Evolutionary conservation across 2,888 invertebrate species (phyloP).

Genomic region (Hetaerina titia): DNA sequence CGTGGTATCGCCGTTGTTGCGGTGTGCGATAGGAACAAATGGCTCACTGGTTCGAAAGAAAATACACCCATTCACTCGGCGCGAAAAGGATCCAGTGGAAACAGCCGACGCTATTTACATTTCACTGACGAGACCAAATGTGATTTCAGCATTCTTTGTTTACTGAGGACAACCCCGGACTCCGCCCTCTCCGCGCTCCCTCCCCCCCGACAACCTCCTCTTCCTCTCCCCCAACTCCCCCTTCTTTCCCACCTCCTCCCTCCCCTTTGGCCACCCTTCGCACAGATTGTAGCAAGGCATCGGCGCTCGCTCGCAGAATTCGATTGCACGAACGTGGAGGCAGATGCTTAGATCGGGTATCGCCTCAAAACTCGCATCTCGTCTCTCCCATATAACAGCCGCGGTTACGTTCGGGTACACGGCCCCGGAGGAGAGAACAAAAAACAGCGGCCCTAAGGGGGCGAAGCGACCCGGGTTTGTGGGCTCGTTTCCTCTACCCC

Average conservation of each 20-base stretch:
- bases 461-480: neutral
- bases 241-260: too few species aligned
- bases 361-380: neutral
- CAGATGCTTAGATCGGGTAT: neutral
- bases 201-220: too few species aligned
- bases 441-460: neutral
- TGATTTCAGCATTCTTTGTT: neutral
- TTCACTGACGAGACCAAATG: slow-evolving; percentile 17
- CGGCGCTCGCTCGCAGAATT: neutral
- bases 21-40: neutral
- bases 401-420: neutral
- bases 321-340: neutral
- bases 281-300: neutral
- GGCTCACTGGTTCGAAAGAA: neutral
- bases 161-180: neutral
- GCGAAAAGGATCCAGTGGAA: neutral
- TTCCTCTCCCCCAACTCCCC: too few species aligned
- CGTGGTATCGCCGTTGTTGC: neutral
- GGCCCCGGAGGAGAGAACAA: neutral
- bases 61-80: neutral
- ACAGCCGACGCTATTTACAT: slow-evolving; percentile 10
- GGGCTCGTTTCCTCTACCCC: neutral
- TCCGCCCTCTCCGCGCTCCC: too few species aligned
- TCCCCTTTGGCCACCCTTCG: too few species aligned
- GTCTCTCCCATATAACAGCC: neutral